Conservation (phyloP, 1,140 invertebrate genomes). For the Mycetomoellerius zeteki region DNA sequence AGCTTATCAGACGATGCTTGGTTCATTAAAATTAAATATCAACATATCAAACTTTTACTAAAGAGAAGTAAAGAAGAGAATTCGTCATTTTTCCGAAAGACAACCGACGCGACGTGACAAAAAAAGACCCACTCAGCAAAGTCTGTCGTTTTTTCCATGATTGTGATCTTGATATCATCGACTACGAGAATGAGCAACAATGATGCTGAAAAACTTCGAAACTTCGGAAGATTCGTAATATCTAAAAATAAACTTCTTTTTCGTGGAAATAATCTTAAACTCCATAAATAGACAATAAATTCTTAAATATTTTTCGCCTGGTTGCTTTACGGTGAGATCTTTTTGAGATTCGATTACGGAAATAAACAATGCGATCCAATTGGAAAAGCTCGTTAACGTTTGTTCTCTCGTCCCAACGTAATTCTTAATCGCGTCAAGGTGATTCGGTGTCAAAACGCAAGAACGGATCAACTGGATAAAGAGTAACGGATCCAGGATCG, state of each 20-base stretch:
- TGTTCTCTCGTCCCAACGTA: not conserved
- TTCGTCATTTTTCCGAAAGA: not conserved
- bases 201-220: slow-evolving; percentile 18
- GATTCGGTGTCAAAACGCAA: not conserved
- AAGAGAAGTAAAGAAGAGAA: slow-evolving; percentile 6
- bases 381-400: not conserved
- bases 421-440: not conserved
- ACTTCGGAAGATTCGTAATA: not conserved
- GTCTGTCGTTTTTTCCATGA: not conserved
- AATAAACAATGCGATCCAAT: not conserved
- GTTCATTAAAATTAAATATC: not conserved
- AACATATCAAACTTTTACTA: not conserved
- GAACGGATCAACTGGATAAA: not conserved
- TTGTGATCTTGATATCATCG: not conserved
- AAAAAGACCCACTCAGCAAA: not conserved
- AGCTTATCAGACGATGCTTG: not conserved
- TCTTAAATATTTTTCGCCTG: not conserved
- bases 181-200: not conserved
- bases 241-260: not conserved
- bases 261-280: not conserved
- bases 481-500: not conserved
- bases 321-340: not conserved
- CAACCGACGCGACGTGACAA: not conserved
- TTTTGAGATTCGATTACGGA: not conserved
- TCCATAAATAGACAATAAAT: not conserved